Base-by-base conservation (phyloP, 2,888 invertebrate genomes). In the Marronus borbonicus region DNA sequence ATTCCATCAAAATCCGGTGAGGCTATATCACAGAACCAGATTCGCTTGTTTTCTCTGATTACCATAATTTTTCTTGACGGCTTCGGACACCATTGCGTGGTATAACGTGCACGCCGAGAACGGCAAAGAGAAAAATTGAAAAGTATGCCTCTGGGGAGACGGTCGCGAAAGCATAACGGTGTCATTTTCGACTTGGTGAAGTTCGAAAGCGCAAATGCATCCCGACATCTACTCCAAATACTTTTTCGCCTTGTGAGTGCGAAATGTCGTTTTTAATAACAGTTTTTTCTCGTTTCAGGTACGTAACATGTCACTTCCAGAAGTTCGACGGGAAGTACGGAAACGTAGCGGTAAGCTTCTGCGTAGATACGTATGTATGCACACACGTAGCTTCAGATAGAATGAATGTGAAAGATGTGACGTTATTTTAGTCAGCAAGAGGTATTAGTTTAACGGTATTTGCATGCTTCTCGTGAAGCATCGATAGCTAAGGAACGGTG, bases 251-350 rank as follows among this genome's bases (percentile, higher is more conserved):
- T 24, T 49, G 60, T 44, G 60, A 44, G 60, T 60, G 60, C 44
- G 28, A 74, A 60, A 14, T 74, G 72, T 74, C 72, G 44, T 74
- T 60, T 74, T 74, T 60, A 74, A 74, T 74, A 74, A 74, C 20
- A 36, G 60, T 58, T 58, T 60, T 60, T 70, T 52, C 55, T 70
- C 55, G 60, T 60, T 74, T 74, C 72, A 60, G 72, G 60, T 74
- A 74, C 72, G 72, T 74, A 39, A 24, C 14, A 44, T 28, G 17
- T 74, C 44, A 60, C 28, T 44, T 74, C 44, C 49, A 49, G 49
- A 50, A 14, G 50, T 68, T 68, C 10, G 24, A 28, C 4, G 31
- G n/a, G 24, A 28, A 17, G 31, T 1, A 12, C 44, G 8, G 44
- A 44, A 44, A 8, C 10, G 44, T 12, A 1, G 44, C 12, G 44